Percentiles rank a stretch among this genome's conserved stretches.
These are phyloP conservation scores for Reticulitermes lucifugus DNA, from an alignment of 2,888 invertebrate species.

Conservation along the genomic window DNA sequence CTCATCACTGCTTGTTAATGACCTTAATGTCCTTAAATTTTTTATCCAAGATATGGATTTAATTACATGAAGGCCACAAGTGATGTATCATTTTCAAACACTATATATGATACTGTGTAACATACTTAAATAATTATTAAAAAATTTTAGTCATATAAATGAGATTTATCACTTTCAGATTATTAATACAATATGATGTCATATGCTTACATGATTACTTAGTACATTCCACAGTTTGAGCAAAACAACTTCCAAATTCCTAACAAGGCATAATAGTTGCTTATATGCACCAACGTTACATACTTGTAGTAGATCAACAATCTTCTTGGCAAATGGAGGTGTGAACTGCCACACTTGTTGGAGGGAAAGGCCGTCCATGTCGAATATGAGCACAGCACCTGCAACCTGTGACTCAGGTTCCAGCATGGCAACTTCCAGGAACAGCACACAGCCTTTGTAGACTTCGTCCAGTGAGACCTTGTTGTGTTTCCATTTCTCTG, in stretches of 20 bases:
- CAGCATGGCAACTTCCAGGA: slow-evolving; percentile 84
- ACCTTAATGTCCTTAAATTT: too few relatives aligned
- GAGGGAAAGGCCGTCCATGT: slow-evolving; percentile 85
- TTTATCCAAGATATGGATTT: too few relatives aligned
- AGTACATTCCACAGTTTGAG: not conserved
- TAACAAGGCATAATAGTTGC: not conserved
- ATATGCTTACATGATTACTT: not conserved
- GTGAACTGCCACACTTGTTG: slow-evolving; percentile 89
- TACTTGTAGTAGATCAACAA: slow-evolving; percentile 86
- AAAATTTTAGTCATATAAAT: too few relatives aligned
- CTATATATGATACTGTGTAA: too few relatives aligned
- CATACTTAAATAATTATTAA: too few relatives aligned
- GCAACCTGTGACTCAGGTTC: slow-evolving; percentile 78
- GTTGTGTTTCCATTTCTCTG: slow-evolving; percentile 87
- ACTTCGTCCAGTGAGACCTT: slow-evolving; percentile 83
- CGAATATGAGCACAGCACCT: slow-evolving; percentile 84
- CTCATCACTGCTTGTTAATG: too few relatives aligned
- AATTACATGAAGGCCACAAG: too few relatives aligned
- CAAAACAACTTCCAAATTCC: not conserved
- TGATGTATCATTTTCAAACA: too few relatives aligned
- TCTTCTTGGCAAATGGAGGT: slow-evolving; percentile 85
- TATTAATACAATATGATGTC: not conserved
- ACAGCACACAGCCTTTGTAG: slow-evolving; percentile 84
- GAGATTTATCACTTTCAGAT: not conserved
- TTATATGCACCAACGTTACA: slow-evolving; percentile 7